Percentiles rank a stretch among this genome's conserved stretches.
Conservation (phyloP, 2,113 vertebrate genomes). For the Gymnarchus niloticus region DNA sequence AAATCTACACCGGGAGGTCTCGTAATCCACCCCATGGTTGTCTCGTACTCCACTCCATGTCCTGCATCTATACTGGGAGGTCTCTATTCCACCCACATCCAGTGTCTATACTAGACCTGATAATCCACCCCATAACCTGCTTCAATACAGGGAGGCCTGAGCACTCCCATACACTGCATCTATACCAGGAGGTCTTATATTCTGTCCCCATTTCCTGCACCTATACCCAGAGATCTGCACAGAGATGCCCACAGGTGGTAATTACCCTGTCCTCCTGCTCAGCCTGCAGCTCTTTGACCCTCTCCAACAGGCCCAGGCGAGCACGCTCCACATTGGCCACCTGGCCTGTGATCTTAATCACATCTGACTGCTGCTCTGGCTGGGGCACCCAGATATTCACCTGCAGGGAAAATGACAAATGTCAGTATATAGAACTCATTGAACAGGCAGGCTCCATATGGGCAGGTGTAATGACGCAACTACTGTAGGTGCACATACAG, state of each 20-base stretch:
- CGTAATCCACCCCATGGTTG: no score
- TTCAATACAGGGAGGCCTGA: not conserved
- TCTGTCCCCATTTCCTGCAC: not conserved
- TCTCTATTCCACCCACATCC: not conserved
- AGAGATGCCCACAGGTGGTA: not conserved
- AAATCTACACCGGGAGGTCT: no score
- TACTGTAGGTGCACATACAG: not conserved
- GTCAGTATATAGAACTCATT: not conserved
- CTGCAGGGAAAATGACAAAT: conserved; percentile 36
- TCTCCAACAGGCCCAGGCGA: conserved; percentile 58
- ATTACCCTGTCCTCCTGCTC: conserved; percentile 71
- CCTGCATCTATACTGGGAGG: not conserved
- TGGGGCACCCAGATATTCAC: conserved; percentile 72
- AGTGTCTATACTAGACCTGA: not conserved
- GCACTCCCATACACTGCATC: no score
- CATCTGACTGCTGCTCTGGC: conserved; percentile 64
- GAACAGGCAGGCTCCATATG: not conserved
- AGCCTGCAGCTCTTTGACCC: conserved; percentile 66
- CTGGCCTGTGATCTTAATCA: conserved; percentile 69
- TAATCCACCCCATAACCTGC: not conserved
- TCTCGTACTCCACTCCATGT: not conserved
- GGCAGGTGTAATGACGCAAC: not conserved
- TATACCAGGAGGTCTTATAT: no score
- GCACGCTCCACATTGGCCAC: conserved; percentile 64
- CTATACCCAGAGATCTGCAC: not conserved